Evolutionary conservation across 1,140 invertebrate species (phyloP), one percentile per base, ranked within the genome.

Genomic region (Mactra quadrangularis): DNA sequence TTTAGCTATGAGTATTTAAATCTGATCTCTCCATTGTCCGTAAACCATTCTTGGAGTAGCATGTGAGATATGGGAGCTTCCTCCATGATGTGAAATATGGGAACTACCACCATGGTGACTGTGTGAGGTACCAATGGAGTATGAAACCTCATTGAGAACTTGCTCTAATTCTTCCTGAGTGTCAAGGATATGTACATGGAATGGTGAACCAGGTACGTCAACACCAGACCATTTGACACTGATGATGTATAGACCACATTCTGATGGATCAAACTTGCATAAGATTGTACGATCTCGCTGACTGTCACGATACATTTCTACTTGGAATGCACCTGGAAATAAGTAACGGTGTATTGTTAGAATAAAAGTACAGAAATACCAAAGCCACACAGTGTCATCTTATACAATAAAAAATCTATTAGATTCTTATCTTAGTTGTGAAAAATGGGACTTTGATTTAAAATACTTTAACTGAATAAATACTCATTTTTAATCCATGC

Each of bases 271-370:
- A 86, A 95, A 96, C 93, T 98, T 98, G 95, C 99, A 99, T 33
- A 99, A 94, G 91, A 99, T 99, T 35, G 98, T 99, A 60, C 99
- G 94, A 92, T 99, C 99, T 92, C 99, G 99, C 94, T 99, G 97
- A 87, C 96, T 98, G 94, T 99, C 99, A n/a, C 99, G 94, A 92
- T 99, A 98, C 99, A 99, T 99, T 94, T 99, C 98, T 1, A 99
- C 99, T 86, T 98, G 95, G 94, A 99, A 99, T 13, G 98, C 98
- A 68, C 98, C 95, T 96, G 83, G n/a, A n/a, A n/a, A n/a, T n/a
- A n/a, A n/a, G n/a, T n/a, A n/a, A n/a, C n/a, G n/a, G n/a, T n/a
- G n/a, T n/a, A n/a, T n/a, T n/a, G n/a, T n/a, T n/a, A n/a, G n/a
- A n/a, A n/a, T n/a, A n/a, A n/a, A n/a, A n/a, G n/a, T n/a, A n/a